A percentile compares a stretch with the other conserved stretches of the same genome.
Evolutionary conservation across 2,888 invertebrate genomes (phyloP).

Genomic region (Andrena bicolor): DNA sequence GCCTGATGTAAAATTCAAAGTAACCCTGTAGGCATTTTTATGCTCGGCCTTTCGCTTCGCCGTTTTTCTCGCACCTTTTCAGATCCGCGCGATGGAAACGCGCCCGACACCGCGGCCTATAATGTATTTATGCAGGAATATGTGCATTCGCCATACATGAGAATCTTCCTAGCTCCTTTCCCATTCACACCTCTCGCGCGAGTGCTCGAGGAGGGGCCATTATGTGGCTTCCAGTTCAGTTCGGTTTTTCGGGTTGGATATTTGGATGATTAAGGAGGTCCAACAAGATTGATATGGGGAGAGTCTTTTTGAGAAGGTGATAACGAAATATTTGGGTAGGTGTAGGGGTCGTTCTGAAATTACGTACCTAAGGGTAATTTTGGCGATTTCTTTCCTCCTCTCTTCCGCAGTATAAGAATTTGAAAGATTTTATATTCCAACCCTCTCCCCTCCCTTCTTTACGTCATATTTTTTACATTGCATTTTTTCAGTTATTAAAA

Average conservation of each 20-base stretch:
- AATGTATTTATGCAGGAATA: slow-evolving; percentile 83
- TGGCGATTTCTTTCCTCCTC: too few species aligned
- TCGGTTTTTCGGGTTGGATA: background rate
- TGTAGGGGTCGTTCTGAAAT: too few species aligned
- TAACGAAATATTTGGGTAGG: too few species aligned
- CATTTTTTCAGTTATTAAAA: too few species aligned
- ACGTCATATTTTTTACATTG: too few species aligned
- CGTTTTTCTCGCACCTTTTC: slow-evolving; percentile 26
- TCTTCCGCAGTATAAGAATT: too few species aligned
- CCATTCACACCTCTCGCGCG: slow-evolving; percentile 36
- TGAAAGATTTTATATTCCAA: too few species aligned
- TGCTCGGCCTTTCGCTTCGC: slow-evolving; percentile 68
- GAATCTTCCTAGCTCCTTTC: slow-evolving; percentile 55
- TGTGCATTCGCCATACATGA: slow-evolving; percentile 79
- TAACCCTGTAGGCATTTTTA: slow-evolving; percentile 82
- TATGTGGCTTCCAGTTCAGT: slow-evolving; percentile 48
- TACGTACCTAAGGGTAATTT: too few species aligned
- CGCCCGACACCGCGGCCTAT: slow-evolving; percentile 65
- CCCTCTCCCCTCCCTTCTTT: too few species aligned
- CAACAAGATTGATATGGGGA: background rate
- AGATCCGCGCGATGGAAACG: slow-evolving; percentile 65
- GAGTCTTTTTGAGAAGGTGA: background rate
- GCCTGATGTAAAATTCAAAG: slow-evolving; percentile 83
- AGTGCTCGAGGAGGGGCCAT: slow-evolving; percentile 67
- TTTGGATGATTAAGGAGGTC: background rate